Base-by-base conservation (phyloP, 1,140 invertebrate genomes). In the Ceratitis capitata region DNA sequence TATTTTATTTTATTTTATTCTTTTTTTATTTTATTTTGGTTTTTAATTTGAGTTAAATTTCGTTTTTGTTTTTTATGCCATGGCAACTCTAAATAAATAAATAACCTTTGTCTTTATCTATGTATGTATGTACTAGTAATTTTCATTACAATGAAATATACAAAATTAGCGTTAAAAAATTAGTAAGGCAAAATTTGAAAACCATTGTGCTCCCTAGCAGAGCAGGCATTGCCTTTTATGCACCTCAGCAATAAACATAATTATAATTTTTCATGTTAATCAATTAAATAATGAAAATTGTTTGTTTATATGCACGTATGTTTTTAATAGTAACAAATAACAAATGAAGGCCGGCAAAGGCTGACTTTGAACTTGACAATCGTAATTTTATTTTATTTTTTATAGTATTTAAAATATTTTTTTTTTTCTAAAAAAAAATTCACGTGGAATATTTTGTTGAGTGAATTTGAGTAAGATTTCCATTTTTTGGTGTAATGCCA, bases 361-460 rank as follows among this genome's bases (percentile, higher is more conserved):
- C 10, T 69, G 61, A 69, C 61, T 69, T 69, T 69, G 61, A 69
- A 69, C 61, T 69, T 69, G 61, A 69, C 61, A 39, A 32, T 39
- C 61, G 19, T 19, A 69, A 32, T 32, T 69, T 69, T 39, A 69
- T 69, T 69, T 69, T 32, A 69, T 32, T 32, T 35, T 29, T 29
- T 32, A 12, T 7, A 19, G 14, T 56, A 56, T 23, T 56, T 23
- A n/a, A 56, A 23, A n/a, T n/a, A 56, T 56, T 56, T n/a, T n/a
- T n/a, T n/a, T n/a, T n/a, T n/a, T n/a, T n/a, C n/a, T n/a, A n/a
- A n/a, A n/a, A n/a, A n/a, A n/a, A n/a, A n/a, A n/a, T n/a, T n/a
- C n/a, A n/a, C n/a, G n/a, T n/a, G n/a, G n/a, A n/a, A n/a, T n/a
- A n/a, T n/a, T n/a, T n/a, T n/a, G n/a, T n/a, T n/a, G n/a, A n/a